Percentiles rank a stretch among this genome's conserved stretches.
phyloP scores from a whole-genome alignment of 2,888 invertebrate genomes.

The Chorisops tibialis region DNA sequence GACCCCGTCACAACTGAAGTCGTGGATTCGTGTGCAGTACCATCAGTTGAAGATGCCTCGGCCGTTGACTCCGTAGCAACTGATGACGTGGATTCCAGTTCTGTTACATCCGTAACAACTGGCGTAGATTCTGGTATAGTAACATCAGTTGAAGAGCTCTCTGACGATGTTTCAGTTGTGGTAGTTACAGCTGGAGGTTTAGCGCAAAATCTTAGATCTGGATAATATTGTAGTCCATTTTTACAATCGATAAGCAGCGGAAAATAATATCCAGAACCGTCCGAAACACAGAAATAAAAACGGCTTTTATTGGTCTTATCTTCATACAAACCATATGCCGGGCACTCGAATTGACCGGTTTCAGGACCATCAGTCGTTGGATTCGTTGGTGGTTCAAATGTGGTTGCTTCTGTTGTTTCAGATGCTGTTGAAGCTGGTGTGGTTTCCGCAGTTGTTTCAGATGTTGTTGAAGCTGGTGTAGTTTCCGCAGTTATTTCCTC shows the following conservation, averaged over 20 bases:
- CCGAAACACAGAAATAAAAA: conserved; percentile 6
- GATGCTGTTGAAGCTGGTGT: background rate
- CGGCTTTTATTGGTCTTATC: background rate
- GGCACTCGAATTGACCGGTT: conserved; percentile 4
- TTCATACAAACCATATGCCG: conserved; percentile 10
- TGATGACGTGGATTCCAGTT: no score
- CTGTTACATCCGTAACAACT: no score
- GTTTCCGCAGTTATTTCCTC: background rate
- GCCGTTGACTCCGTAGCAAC: background rate
- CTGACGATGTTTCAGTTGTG: background rate
- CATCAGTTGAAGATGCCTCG: background rate
- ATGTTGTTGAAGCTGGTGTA: background rate
- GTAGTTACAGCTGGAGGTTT: background rate
- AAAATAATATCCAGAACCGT: background rate
- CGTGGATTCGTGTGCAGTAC: background rate
- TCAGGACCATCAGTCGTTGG: background rate
- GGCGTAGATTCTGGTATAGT: no score
- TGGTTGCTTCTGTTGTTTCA: background rate
- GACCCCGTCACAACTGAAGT: background rate
- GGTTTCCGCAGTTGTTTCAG: background rate
- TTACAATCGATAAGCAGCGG: conserved; percentile 4
- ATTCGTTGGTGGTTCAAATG: background rate
- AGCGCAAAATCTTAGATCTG: conserved; percentile 5
- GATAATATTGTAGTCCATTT: background rate
- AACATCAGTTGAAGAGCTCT: background rate